Conservation (phyloP, 2,113 vertebrate species). For the Amphilophus citrinellus region DNA sequence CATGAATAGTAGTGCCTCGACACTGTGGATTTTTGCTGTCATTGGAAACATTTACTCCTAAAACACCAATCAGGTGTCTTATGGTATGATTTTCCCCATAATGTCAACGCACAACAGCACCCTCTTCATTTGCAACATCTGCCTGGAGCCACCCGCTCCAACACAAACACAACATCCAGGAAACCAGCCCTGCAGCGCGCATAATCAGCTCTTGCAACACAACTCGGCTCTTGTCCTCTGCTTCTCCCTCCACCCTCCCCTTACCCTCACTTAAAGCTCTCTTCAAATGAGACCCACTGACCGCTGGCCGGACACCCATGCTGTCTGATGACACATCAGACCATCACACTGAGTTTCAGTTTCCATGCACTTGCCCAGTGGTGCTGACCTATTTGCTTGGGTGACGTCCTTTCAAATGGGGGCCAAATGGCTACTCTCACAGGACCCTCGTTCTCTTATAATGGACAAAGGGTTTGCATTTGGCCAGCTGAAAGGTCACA, state of each 20-base stretch:
- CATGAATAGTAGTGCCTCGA: neutral
- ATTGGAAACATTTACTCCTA: conserved; percentile 32
- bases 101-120: conserved; percentile 65
- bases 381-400: conserved; percentile 55
- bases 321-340: conserved; percentile 59
- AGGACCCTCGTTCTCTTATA: conserved; percentile 42
- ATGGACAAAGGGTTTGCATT: conserved; percentile 29
- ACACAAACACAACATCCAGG: conserved; percentile 79
- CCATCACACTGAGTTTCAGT: conserved; percentile 38
- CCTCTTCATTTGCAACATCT: conserved; percentile 81
- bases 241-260: conserved; percentile 47
- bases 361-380: conserved; percentile 46
- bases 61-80: conserved; percentile 56
- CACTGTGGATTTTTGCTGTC: conserved; percentile 1
- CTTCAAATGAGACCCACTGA: conserved; percentile 60
- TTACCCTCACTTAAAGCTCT: conserved; percentile 50
- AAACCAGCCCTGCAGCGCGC: conserved; percentile 55
- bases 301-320: conserved; percentile 57
- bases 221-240: conserved; percentile 68
- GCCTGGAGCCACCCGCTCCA: conserved; percentile 73
- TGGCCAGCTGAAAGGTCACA: conserved; percentile 41
- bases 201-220: conserved; percentile 74
- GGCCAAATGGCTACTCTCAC: conserved; percentile 56
- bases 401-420: conserved; percentile 43
- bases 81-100: conserved; percentile 21